phyloP scores from a whole-genome alignment of 2,113 vertebrate species.

The Mionectes macconnelli region DNA sequence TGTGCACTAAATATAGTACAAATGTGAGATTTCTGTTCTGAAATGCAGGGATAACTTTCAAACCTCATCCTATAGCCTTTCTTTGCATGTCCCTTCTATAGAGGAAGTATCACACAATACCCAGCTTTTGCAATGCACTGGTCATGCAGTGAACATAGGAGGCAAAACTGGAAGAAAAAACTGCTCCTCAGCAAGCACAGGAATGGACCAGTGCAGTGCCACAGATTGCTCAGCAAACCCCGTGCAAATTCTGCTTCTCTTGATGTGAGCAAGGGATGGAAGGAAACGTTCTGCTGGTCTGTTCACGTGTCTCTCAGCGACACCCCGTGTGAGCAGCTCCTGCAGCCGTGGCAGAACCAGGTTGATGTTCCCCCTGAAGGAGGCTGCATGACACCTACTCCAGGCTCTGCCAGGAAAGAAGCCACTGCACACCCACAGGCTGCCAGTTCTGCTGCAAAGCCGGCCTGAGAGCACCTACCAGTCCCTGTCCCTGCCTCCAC shows the following conservation, averaged over 20 bases:
- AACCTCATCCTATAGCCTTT: not conserved
- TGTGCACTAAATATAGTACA: not conserved
- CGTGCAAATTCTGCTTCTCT: not conserved
- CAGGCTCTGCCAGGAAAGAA: not conserved
- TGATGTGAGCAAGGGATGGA: not conserved
- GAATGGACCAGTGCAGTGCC: not conserved
- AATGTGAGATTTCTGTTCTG: not conserved
- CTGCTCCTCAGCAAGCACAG: not conserved
- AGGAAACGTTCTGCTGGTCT: not conserved
- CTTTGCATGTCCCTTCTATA: not conserved
- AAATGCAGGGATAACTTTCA: not conserved
- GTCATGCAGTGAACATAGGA: not conserved
- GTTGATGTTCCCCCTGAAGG: accelerated
- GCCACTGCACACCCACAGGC: not conserved
- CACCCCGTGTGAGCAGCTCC: not conserved
- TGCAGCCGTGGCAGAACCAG: not conserved
- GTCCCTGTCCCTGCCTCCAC: not conserved
- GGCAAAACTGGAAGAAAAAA: not conserved
- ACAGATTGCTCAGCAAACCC: not conserved
- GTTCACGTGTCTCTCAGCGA: accelerated
- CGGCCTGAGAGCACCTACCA: not conserved
- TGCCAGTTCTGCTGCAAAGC: not conserved
- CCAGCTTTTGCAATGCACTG: not conserved
- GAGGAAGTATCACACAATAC: not conserved
- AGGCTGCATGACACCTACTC: not conserved